Evolutionary conservation across 2,113 vertebrate genomes (phyloP).

Genomic region (Chlorocebus sabaeus): DNA sequence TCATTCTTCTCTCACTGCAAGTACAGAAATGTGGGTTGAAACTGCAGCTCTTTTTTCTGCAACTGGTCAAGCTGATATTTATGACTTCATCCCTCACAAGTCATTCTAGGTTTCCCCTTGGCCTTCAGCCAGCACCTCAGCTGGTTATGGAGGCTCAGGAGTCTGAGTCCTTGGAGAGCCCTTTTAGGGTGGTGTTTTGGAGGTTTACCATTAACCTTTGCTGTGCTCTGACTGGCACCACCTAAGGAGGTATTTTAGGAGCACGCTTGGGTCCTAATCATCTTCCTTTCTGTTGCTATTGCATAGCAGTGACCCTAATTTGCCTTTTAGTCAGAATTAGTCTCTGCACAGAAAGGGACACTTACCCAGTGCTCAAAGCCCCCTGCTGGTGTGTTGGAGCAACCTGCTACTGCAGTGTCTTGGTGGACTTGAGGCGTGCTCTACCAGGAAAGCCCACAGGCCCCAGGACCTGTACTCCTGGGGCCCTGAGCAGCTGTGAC

Average conservation of each 20-base stretch:
- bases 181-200: not conserved
- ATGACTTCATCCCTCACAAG: not conserved
- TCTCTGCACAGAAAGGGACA: not conserved
- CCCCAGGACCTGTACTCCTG: not conserved
- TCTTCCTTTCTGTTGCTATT: not conserved
- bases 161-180: not conserved
- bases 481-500: not conserved
- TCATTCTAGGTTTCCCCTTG: not conserved
- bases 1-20: not conserved
- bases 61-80: not conserved
- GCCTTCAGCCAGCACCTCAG: slow-evolving; percentile 2
- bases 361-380: not conserved
- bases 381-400: not conserved
- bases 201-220: not conserved
- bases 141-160: not conserved
- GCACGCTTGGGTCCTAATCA: not conserved
- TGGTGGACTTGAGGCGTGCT: not conserved
- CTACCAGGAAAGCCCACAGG: not conserved
- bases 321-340: not conserved
- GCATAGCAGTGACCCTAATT: not conserved
- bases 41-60: not conserved
- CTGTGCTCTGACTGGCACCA: not conserved
- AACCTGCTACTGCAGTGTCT: not conserved
- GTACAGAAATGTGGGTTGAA: not conserved
- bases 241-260: not conserved